phyloP scores from a whole-genome alignment of 2,113 vertebrate genomes.

The Cepphus grylle region DNA sequence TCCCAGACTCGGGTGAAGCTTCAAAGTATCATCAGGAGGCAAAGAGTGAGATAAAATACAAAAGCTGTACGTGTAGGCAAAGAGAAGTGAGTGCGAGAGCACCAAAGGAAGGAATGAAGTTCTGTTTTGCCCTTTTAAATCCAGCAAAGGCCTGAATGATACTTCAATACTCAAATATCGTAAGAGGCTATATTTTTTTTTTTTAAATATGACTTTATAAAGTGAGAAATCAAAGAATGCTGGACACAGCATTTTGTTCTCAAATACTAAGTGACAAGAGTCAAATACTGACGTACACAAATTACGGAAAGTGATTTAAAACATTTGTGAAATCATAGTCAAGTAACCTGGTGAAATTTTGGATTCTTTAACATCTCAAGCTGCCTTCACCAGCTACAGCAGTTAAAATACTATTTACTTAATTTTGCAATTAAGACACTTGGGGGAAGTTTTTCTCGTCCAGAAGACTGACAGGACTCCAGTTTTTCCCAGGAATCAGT shows the following conservation, averaged over 20 bases:
- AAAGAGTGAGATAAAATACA: background rate
- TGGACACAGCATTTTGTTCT: background rate
- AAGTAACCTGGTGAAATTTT: background rate
- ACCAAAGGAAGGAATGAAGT: background rate
- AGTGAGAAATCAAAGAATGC: background rate
- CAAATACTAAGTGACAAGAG: background rate
- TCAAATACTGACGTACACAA: background rate
- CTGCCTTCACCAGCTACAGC: background rate
- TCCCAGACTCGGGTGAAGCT: background rate
- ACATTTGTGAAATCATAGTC: background rate
- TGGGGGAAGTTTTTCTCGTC: background rate
- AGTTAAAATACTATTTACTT: background rate
- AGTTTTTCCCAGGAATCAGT: accelerated
- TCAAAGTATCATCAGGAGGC: background rate
- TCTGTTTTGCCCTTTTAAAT: background rate
- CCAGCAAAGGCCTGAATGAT: background rate
- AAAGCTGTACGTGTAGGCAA: background rate
- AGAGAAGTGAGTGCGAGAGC: accelerated
- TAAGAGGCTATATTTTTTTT: accelerated
- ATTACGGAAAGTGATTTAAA: background rate
- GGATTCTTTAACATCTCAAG: background rate
- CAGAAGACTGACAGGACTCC: background rate
- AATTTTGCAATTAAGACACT: background rate
- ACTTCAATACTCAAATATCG: accelerated
- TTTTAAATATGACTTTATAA: background rate